A percentile compares a stretch with the other conserved stretches of the same genome.
These are phyloP conservation scores for Orestias chungarensis DNA, from an alignment of 2,797 vertebrate genomes.

Conservation along the genomic window DNA sequence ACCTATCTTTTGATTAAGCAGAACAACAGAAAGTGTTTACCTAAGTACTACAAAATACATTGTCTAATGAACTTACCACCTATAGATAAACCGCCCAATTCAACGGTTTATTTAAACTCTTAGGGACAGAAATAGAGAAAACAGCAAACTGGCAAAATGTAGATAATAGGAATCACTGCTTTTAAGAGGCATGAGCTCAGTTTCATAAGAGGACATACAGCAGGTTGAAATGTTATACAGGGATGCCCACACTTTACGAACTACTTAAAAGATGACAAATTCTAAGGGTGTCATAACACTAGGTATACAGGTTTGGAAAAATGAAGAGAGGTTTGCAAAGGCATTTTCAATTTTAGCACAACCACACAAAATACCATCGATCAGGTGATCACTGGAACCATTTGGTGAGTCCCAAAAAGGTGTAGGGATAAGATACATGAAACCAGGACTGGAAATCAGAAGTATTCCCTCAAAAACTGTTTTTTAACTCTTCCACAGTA, in stretches of 20 bases:
- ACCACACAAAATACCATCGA: not conserved
- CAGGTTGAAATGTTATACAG: too few species aligned
- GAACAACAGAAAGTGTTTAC: slow-evolving; percentile 33
- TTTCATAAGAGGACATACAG: too few species aligned
- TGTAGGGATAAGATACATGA: not conserved
- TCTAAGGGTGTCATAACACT: too few species aligned
- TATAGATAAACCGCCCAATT: slow-evolving; percentile 44
- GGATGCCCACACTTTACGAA: too few species aligned
- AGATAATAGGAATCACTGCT: not conserved
- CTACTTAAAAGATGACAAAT: too few species aligned
- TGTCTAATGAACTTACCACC: slow-evolving; percentile 48
- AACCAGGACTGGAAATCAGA: not conserved
- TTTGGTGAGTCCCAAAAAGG: not conserved
- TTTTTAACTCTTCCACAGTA: not conserved
- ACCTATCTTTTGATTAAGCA: slow-evolving; percentile 27
- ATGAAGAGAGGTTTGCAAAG: not conserved
- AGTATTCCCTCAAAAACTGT: not conserved
- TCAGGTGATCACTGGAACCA: not conserved
- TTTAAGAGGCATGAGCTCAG: not conserved
- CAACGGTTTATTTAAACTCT: slow-evolving; percentile 15
- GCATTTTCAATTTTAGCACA: not conserved
- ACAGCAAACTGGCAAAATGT: not conserved
- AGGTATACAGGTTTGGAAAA: not conserved
- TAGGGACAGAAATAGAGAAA: slow-evolving; percentile 1
- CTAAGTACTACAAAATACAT: slow-evolving; percentile 40